These are phyloP conservation scores for Papilio polyxenes DNA, from an alignment of 1,140 invertebrate genomes.

Conservation along the genomic window DNA sequence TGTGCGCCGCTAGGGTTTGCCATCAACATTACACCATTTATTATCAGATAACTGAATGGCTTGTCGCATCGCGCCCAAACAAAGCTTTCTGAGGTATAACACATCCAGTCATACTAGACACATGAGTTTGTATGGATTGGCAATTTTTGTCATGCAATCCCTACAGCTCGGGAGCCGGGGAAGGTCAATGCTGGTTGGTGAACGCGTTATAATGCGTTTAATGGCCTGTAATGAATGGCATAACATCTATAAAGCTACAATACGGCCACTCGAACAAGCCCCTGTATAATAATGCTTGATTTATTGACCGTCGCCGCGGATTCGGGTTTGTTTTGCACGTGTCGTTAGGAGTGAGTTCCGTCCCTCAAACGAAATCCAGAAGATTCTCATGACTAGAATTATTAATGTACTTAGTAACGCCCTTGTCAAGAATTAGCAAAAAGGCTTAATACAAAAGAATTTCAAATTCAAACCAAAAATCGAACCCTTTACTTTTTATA, in stretches of 20 bases:
- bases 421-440: too few species aligned
- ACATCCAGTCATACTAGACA: constrained; percentile 54
- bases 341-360: constrained; percentile 54
- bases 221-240: constrained; percentile 78
- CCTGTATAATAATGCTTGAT: constrained; percentile 75
- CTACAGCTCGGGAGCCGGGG: constrained; percentile 35
- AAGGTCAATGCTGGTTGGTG: constrained; percentile 56
- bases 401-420: neutral
- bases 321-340: constrained; percentile 72
- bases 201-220: constrained; percentile 74
- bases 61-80: constrained; percentile 74
- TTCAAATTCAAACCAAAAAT: too few species aligned
- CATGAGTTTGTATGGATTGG: constrained; percentile 49
- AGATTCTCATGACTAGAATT: constrained; percentile 8
- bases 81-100: constrained; percentile 72
- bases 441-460: too few species aligned
- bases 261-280: constrained; percentile 75
- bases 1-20: constrained; percentile 52
- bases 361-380: constrained; percentile 43
- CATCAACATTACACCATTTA: constrained; percentile 72
- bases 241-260: constrained; percentile 79
- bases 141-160: constrained; percentile 43
- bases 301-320: constrained; percentile 68
- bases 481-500: too few species aligned
- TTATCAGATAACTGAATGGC: constrained; percentile 74